These are phyloP conservation scores for Brachypalpus laphriformis DNA, from an alignment of 2,888 invertebrate genomes.

Conservation along the genomic window DNA sequence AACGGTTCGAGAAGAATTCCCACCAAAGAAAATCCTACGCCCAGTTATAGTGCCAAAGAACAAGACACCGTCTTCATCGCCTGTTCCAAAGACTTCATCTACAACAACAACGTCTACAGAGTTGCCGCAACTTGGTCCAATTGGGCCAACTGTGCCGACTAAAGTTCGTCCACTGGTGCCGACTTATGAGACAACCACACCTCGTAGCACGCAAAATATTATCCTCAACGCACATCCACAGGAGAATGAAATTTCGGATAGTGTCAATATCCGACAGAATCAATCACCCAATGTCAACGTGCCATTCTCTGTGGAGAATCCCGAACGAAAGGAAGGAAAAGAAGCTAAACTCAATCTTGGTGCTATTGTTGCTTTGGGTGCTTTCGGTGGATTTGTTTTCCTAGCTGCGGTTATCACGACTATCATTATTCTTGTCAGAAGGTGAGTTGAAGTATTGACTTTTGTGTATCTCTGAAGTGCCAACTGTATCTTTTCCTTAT, in stretches of 20 bases:
- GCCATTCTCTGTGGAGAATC: conserved; percentile 85
- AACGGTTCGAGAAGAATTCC: conserved; percentile 83
- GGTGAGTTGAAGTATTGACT: conserved; percentile 84
- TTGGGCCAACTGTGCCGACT: conserved; percentile 77
- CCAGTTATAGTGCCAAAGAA: conserved; percentile 80
- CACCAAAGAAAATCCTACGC: conserved; percentile 81
- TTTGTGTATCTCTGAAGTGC: neutral
- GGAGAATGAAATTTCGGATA: conserved; percentile 89
- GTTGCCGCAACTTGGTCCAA: conserved; percentile 38
- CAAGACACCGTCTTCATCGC: conserved; percentile 80
- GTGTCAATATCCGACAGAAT: conserved; percentile 84
- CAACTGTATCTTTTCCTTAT: neutral
- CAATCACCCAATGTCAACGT: conserved; percentile 88
- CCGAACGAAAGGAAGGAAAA: conserved; percentile 84
- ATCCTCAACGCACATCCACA: conserved; percentile 89
- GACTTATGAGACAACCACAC: conserved; percentile 77
- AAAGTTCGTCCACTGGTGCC: conserved; percentile 75
- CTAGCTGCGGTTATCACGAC: conserved; percentile 94
- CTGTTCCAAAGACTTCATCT: conserved; percentile 82
- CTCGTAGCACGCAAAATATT: conserved; percentile 82
- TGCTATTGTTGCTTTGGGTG: conserved; percentile 93
- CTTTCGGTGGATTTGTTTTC: conserved; percentile 95
- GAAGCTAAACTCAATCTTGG: conserved; percentile 91
- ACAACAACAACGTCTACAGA: conserved; percentile 72
- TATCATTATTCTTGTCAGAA: conserved; percentile 92